A percentile compares a stretch with the other conserved stretches of the same genome.
These are phyloP conservation scores for Diachrysia chrysitis DNA, from an alignment of 2,888 invertebrate species.

Conservation along the genomic window DNA sequence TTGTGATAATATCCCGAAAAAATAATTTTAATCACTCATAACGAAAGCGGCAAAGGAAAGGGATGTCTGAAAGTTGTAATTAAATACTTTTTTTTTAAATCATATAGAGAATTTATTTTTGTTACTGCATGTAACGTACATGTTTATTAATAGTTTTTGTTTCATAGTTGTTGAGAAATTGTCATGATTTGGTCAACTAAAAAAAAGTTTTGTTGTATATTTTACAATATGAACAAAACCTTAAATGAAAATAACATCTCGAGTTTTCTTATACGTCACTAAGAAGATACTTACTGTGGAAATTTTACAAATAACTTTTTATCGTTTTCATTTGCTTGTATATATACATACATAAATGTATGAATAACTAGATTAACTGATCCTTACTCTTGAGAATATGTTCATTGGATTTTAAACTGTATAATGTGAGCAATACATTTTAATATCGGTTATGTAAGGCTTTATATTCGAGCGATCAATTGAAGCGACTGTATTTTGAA, in stretches of 20 bases:
- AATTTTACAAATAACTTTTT: constrained; percentile 49
- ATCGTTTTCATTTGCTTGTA: constrained; percentile 54
- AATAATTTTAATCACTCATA: too few relatives aligned
- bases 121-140: too few relatives aligned
- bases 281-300: constrained; percentile 43
- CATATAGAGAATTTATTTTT: too few relatives aligned
- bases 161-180: too few relatives aligned
- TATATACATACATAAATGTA: constrained; percentile 51
- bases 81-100: too few relatives aligned
- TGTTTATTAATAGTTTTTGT: too few relatives aligned
- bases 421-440: constrained; percentile 55
- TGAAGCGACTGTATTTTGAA: constrained; percentile 62
- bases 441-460: constrained; percentile 60
- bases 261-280: constrained; percentile 46
- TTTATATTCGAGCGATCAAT: constrained; percentile 71
- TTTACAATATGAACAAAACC: constrained; percentile 12
- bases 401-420: constrained; percentile 59
- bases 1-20: too few relatives aligned
- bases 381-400: constrained; percentile 47
- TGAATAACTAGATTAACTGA: constrained; percentile 58
- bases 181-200: background rate
- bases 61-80: too few relatives aligned
- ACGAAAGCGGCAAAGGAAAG: too few relatives aligned
- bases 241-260: constrained; percentile 18
- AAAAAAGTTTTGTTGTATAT: background rate